These are phyloP conservation scores for Thymelicus lineola DNA, from an alignment of 2,888 invertebrate species.

Conservation along the genomic window DNA sequence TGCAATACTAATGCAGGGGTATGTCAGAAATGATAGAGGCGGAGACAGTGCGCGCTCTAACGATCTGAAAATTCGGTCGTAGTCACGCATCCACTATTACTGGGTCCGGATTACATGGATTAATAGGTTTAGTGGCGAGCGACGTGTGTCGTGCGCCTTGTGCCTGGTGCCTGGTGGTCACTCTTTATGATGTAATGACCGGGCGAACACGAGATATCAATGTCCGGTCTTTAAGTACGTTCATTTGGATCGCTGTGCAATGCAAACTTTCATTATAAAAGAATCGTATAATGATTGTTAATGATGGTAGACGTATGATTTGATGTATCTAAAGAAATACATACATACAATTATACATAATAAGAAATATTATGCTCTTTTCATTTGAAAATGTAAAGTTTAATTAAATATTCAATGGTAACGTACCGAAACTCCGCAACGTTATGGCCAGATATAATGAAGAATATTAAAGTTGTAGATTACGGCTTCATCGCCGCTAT, in stretches of 20 bases:
- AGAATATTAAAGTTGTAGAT: background rate
- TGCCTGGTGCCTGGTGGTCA: background rate
- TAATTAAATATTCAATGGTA: background rate
- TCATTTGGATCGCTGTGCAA: too few relatives aligned
- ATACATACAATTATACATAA: too few relatives aligned
- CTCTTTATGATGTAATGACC: constrained; percentile 17
- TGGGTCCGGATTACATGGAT: background rate
- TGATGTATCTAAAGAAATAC: too few relatives aligned
- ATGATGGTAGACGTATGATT: too few relatives aligned
- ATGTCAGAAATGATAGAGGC: constrained; percentile 57
- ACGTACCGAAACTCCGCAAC: constrained; percentile 3
- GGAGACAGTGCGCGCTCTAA: constrained; percentile 43
- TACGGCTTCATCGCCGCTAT: constrained; percentile 1
- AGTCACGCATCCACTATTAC: constrained; percentile 40
- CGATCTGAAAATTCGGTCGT: constrained; percentile 37
- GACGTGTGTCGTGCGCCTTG: background rate
- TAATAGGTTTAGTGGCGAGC: constrained; percentile 1
- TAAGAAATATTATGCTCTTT: too few relatives aligned
- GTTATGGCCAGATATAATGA: background rate
- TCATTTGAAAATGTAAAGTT: too few relatives aligned
- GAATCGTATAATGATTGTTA: too few relatives aligned
- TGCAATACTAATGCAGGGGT: constrained; percentile 62
- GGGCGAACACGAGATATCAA: background rate
- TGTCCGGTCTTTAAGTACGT: too few relatives aligned
- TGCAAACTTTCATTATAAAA: too few relatives aligned